Conservation (phyloP, 2,888 invertebrate genomes). For the Drosophila lacicola region DNA sequence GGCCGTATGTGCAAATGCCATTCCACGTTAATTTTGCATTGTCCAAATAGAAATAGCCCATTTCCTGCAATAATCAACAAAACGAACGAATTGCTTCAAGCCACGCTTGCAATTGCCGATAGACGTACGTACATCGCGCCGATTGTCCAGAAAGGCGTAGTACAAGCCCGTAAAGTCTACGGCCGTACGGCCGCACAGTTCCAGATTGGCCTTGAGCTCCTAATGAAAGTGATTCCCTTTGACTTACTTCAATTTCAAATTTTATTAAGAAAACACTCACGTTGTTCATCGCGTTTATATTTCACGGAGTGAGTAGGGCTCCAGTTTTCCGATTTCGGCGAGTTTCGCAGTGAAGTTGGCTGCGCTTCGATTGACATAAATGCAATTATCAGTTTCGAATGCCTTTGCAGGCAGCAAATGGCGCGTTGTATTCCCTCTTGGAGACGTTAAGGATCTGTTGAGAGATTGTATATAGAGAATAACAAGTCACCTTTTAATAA, state of each 20-base stretch:
- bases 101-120: conserved; percentile 11
- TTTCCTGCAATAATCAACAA: conserved; percentile 86
- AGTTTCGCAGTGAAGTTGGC: conserved; percentile 9
- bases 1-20: conserved; percentile 93
- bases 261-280: conserved; percentile 18
- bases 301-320: background rate
- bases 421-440: too few species aligned
- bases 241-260: background rate
- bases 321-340: conserved; percentile 4
- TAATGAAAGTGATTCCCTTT: conserved; percentile 71
- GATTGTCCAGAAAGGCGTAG: conserved; percentile 95
- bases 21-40: conserved; percentile 96
- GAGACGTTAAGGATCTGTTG: background rate
- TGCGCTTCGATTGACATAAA: conserved; percentile 3
- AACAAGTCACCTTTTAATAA: too few species aligned
- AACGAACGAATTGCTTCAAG: conserved; percentile 21
- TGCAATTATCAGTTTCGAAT: background rate
- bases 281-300: conserved; percentile 27
- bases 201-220: conserved; percentile 88
- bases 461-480: too few species aligned
- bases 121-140: conserved; percentile 89
- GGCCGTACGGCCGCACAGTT: conserved; percentile 93
- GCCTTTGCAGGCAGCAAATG: background rate
- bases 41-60: conserved; percentile 93
- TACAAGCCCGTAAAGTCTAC: conserved; percentile 95